Percentiles rank a stretch among this genome's conserved stretches.
These are phyloP conservation scores for Danionella cerebrum DNA, from an alignment of 2,113 vertebrate genomes.

Conservation along the genomic window DNA sequence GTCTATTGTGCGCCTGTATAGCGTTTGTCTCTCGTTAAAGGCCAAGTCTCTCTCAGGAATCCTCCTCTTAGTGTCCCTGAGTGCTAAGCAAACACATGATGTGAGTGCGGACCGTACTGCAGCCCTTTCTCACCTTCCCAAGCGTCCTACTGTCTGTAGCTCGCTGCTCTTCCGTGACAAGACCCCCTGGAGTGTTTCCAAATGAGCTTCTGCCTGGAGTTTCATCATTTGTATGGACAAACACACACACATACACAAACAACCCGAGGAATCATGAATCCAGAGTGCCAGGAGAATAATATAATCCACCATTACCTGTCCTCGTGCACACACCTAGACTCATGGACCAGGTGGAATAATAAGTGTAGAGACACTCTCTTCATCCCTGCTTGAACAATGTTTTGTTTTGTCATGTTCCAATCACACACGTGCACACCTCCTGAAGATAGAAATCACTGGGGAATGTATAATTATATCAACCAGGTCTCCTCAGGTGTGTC, in stretches of 20 bases:
- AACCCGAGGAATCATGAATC: background rate
- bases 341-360: background rate
- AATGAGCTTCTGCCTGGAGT: constrained; percentile 8
- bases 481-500: constrained; percentile 55
- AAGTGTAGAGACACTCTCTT: constrained; percentile 9
- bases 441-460: constrained; percentile 61
- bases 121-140: constrained; percentile 28
- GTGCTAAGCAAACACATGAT: constrained; percentile 32
- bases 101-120: constrained; percentile 10
- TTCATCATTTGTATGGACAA: constrained; percentile 16
- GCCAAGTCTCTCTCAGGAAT: constrained; percentile 29
- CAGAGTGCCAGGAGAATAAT: constrained; percentile 16
- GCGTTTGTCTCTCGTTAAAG: constrained; percentile 12
- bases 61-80: constrained; percentile 15
- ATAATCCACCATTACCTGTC: constrained; percentile 21
- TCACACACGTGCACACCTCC: constrained; percentile 27
- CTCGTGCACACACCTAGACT: background rate
- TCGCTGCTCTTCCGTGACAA: constrained; percentile 21
- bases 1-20: constrained; percentile 7
- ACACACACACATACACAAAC: constrained; percentile 4
- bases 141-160: constrained; percentile 22
- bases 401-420: constrained; percentile 15
- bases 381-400: background rate
- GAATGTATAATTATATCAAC: constrained; percentile 64
- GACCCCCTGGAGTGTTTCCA: constrained; percentile 28